These are phyloP conservation scores for Chrysogorgia sp. DNA, from an alignment of 92 coral and sea anemone species.

Conservation along the genomic window DNA sequence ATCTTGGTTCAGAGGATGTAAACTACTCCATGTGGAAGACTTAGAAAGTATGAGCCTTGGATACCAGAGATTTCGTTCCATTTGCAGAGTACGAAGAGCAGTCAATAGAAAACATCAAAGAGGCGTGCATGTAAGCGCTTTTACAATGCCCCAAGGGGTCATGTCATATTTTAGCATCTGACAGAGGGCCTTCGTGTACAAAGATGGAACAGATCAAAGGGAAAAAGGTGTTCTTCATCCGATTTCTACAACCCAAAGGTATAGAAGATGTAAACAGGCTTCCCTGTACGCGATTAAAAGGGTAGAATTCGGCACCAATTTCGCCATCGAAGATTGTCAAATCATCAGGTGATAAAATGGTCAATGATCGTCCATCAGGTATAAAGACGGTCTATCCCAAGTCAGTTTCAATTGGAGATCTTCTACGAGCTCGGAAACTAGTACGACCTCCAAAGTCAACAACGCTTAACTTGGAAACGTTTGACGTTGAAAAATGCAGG, in stretches of 20 bases:
- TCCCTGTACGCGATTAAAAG: not conserved
- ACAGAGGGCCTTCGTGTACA: constrained; percentile 53
- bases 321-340: constrained; percentile 5
- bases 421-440: constrained; percentile 18
- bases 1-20: constrained; percentile 34
- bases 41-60: constrained; percentile 44
- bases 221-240: constrained; percentile 39
- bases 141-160: constrained; percentile 43
- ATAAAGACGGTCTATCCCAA: constrained; percentile 15
- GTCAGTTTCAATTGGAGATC: constrained; percentile 24
- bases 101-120: constrained; percentile 42
- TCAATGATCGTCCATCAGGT: not conserved
- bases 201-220: constrained; percentile 47
- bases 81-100: constrained; percentile 39
- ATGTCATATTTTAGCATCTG: constrained; percentile 36
- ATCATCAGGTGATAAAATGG: not conserved
- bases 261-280: not conserved
- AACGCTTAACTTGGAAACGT: constrained; percentile 51
- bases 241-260: constrained; percentile 31
- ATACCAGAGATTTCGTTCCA: constrained; percentile 51
- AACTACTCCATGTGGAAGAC: constrained; percentile 19
- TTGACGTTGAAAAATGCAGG: constrained; percentile 55
- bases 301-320: not conserved
- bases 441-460: constrained; percentile 35
- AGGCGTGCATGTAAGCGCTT: constrained; percentile 41